Evolutionary conservation across 2,113 vertebrate species (phyloP).

Genomic region (Rhipidura dahli): DNA sequence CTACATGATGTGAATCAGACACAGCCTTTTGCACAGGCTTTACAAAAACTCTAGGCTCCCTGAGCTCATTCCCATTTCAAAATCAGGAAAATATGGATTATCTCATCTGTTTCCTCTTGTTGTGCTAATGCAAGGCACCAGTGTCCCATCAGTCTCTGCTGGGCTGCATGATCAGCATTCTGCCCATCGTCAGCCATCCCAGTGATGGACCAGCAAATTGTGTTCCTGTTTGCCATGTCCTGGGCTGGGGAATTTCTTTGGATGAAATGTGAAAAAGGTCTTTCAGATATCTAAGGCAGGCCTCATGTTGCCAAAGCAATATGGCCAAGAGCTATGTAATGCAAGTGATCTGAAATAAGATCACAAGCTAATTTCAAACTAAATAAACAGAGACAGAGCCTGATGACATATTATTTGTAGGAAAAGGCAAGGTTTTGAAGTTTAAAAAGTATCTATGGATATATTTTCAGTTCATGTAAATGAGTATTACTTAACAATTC

Average conservation of each 20-base stretch:
- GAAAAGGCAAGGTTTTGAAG: background rate
- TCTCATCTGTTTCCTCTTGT: background rate
- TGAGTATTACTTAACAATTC: background rate
- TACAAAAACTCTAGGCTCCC: background rate
- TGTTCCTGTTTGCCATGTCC: fast-evolving
- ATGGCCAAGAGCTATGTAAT: background rate
- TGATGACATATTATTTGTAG: background rate
- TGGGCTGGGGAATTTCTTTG: background rate
- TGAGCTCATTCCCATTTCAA: background rate
- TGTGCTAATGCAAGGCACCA: background rate
- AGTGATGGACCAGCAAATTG: background rate
- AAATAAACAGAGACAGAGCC: background rate
- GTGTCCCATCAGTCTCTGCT: background rate
- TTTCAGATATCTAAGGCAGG: background rate
- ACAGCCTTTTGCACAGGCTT: background rate
- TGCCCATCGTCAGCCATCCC: background rate
- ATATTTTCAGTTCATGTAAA: background rate
- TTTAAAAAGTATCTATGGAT: background rate
- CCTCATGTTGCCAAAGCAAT: background rate
- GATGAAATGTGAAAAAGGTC: background rate
- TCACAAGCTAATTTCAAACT: background rate
- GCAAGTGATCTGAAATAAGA: background rate
- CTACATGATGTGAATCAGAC: background rate
- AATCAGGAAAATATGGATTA: background rate
- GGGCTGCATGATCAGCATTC: fast-evolving